Evolutionary conservation across 2,113 vertebrate species (phyloP).

Genomic region (Tylochromis polylepis): DNA sequence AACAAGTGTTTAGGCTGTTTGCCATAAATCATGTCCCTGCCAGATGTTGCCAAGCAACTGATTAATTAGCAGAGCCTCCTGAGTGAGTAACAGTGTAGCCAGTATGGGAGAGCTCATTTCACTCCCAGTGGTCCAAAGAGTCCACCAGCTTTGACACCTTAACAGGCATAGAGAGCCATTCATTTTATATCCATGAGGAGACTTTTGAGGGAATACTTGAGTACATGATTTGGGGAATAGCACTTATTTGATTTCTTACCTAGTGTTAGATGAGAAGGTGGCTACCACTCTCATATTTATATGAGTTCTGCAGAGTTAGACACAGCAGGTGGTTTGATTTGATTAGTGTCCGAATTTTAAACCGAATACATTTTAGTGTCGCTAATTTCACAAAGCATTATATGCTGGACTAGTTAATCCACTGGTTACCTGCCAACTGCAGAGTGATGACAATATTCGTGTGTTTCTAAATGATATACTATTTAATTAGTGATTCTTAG

Average conservation of each 20-base stretch:
- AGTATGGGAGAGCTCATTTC: background rate
- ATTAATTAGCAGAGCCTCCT: slow-evolving; percentile 37
- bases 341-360: background rate
- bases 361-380: background rate
- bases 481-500: background rate
- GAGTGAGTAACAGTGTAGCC: background rate
- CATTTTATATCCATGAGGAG: background rate
- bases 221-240: background rate
- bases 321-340: background rate
- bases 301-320: background rate
- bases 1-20: slow-evolving; percentile 48
- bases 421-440: background rate
- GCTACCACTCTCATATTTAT: background rate
- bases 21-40: slow-evolving; percentile 26
- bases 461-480: background rate
- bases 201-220: background rate
- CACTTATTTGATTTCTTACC: background rate
- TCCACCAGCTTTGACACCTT: background rate
- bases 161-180: background rate
- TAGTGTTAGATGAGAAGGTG: background rate
- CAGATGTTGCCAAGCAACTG: slow-evolving; percentile 50
- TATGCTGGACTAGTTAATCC: background rate
- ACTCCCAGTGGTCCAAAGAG: background rate
- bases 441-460: background rate
- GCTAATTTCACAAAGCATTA: background rate